phyloP scores from a whole-genome alignment of 2,888 invertebrate genomes.

The Ceraclea dissimilis region DNA sequence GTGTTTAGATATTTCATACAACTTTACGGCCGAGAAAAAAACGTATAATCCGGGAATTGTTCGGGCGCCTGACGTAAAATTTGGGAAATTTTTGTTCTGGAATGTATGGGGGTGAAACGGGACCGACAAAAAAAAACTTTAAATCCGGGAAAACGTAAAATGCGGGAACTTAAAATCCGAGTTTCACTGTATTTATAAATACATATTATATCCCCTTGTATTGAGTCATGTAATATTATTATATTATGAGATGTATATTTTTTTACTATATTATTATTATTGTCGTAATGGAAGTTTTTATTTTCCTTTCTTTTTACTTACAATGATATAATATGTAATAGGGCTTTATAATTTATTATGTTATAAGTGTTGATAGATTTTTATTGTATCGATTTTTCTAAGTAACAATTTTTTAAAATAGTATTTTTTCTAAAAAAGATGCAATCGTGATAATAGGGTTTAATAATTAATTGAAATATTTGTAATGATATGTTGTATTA shows the following conservation, averaged over 20 bases:
- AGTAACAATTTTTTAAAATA: constrained; percentile 32
- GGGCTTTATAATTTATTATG: constrained; percentile 32
- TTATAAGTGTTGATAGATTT: constrained; percentile 46
- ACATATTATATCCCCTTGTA: too few relatives aligned
- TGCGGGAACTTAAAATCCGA: too few relatives aligned
- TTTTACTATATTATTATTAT: constrained; percentile 12
- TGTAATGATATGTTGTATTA: constrained; percentile 25
- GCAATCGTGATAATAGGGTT: constrained; percentile 51
- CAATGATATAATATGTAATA: constrained; percentile 1
- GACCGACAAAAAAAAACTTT: too few relatives aligned
- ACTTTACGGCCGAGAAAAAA: too few relatives aligned
- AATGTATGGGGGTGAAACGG: too few relatives aligned
- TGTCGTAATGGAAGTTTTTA: not conserved
- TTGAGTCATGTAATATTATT: too few relatives aligned
- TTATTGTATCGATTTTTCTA: constrained; percentile 38
- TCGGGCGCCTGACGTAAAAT: too few relatives aligned
- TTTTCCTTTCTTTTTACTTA: not conserved
- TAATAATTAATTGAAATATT: constrained; percentile 30
- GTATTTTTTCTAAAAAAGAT: constrained; percentile 39
- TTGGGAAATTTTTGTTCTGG: too few relatives aligned
- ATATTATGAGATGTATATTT: constrained; percentile 24
- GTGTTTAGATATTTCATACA: too few relatives aligned
- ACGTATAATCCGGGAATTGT: too few relatives aligned
- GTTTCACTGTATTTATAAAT: too few relatives aligned
- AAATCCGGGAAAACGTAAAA: too few relatives aligned